These are phyloP conservation scores for Phoxinus phoxinus DNA, from an alignment of 2,113 vertebrate species.

Conservation along the genomic window DNA sequence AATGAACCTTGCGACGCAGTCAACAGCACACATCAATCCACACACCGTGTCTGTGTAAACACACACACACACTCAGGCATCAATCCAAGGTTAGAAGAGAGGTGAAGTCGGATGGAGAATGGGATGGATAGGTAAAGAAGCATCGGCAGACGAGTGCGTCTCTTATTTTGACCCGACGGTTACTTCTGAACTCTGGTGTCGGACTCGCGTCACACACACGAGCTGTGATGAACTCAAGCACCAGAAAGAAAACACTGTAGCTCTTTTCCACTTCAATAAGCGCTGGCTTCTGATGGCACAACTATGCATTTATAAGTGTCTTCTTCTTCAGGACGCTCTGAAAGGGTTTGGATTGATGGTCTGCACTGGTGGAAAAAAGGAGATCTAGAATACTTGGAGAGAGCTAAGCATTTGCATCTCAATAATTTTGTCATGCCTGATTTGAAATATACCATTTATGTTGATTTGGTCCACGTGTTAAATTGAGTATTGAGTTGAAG, in stretches of 20 bases:
- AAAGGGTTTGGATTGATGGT: constrained; percentile 11
- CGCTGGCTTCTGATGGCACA: not conserved
- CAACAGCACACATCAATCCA: constrained; percentile 66
- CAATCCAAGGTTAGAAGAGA: constrained; percentile 64
- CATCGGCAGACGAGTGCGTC: constrained; percentile 2
- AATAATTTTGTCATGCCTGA: not conserved
- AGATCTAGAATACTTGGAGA: not conserved
- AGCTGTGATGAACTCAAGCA: not conserved
- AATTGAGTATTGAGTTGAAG: not conserved
- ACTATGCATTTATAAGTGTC: not conserved
- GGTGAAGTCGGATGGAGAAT: constrained; percentile 52
- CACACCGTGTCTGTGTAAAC: constrained; percentile 41
- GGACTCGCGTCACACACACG: not conserved
- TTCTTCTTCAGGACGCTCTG: not conserved
- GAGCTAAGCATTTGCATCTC: not conserved
- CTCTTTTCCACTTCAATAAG: constrained; percentile 1
- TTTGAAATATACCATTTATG: not conserved
- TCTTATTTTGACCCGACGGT: not conserved
- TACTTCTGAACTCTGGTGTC: not conserved
- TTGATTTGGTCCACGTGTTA: not conserved
- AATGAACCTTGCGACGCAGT: constrained; percentile 70
- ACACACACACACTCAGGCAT: constrained; percentile 62
- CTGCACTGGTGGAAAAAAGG: not conserved
- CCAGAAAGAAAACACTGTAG: not conserved
- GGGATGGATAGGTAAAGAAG: constrained; percentile 52